Conservation (phyloP, 2,888 invertebrate genomes). For the Vanessa cardui region DNA sequence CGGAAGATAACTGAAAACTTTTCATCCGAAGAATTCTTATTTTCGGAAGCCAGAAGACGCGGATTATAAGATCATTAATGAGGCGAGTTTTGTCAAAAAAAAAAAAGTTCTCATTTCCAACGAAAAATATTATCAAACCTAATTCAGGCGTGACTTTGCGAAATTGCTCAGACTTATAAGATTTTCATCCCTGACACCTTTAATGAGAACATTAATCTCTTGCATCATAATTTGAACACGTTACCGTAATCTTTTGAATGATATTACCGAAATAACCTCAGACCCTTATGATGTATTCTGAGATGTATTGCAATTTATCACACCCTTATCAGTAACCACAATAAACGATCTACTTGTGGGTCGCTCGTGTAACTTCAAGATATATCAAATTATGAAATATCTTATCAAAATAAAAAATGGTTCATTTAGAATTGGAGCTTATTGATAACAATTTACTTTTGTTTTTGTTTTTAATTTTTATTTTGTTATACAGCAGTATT, state of each 20-base stretch:
- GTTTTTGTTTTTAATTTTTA: too few relatives aligned
- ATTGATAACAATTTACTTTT: too few relatives aligned
- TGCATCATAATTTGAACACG: not conserved
- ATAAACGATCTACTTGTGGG: too few relatives aligned
- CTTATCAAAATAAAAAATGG: too few relatives aligned
- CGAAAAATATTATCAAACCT: slow-evolving; percentile 29
- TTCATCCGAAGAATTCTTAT: not conserved
- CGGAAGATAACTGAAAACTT: not conserved
- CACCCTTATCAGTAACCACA: too few relatives aligned
- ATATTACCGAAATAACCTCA: too few relatives aligned
- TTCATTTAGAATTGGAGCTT: too few relatives aligned
- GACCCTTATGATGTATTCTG: too few relatives aligned
- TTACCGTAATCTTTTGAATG: not conserved
- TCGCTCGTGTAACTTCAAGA: too few relatives aligned
- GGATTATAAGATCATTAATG: slow-evolving; percentile 13
- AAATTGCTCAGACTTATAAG: slow-evolving; percentile 32
- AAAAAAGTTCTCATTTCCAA: slow-evolving; percentile 25
- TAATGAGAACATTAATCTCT: slow-evolving; percentile 3
- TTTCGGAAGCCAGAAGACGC: not conserved
- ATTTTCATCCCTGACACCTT: slow-evolving; percentile 1
- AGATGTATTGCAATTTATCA: too few relatives aligned
- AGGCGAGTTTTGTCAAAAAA: slow-evolving; percentile 13
- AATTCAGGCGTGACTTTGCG: slow-evolving; percentile 36
- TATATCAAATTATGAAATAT: too few relatives aligned
- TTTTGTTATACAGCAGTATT: too few relatives aligned